A percentile compares a stretch with the other conserved stretches of the same genome.
phyloP scores from a whole-genome alignment of 92 coral and sea anemone species.

The Heteractis magnifica region DNA sequence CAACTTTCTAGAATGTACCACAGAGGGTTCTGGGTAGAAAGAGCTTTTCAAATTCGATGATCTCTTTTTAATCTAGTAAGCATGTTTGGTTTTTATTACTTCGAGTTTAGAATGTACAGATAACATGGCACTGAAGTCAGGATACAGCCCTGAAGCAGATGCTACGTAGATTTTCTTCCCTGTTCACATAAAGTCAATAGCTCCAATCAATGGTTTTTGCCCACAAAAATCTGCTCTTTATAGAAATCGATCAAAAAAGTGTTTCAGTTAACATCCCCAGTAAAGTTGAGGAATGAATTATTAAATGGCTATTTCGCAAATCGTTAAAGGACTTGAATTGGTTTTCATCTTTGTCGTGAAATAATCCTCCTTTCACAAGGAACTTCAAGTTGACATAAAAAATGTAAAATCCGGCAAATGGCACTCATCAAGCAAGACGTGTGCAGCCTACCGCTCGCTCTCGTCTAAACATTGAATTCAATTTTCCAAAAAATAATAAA shows the following conservation, averaged over 20 bases:
- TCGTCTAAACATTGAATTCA: slow-evolving; percentile 6
- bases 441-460: neutral
- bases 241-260: neutral
- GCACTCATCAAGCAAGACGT: neutral
- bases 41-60: neutral
- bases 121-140: neutral
- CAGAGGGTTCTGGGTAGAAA: neutral
- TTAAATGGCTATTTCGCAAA: neutral
- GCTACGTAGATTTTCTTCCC: neutral
- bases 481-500: neutral
- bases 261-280: neutral
- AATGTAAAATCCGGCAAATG: neutral
- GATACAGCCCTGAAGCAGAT: neutral
- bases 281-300: slow-evolving; percentile 3
- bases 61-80: neutral
- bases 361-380: neutral
- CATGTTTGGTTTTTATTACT: neutral
- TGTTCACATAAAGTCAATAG: neutral
- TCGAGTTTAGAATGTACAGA: neutral
- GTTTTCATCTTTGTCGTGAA: neutral
- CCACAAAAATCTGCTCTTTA: neutral
- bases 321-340: slow-evolving; percentile 2
- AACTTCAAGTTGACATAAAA: neutral
- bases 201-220: neutral
- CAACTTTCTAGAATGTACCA: neutral